These are phyloP conservation scores for Garra rufa DNA, from an alignment of 2,113 vertebrate species.

Conservation along the genomic window DNA sequence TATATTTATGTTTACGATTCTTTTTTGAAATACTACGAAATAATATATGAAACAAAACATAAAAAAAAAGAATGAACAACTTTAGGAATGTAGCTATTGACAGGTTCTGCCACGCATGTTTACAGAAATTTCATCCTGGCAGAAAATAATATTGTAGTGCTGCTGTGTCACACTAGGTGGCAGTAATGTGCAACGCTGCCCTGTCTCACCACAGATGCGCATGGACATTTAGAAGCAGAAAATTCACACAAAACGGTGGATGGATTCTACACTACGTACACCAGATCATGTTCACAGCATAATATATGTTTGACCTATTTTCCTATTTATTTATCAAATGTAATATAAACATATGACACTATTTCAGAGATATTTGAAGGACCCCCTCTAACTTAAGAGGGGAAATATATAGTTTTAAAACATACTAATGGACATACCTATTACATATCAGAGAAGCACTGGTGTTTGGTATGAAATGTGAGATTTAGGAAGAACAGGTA, in stretches of 20 bases:
- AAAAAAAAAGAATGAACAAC: conserved; percentile 57
- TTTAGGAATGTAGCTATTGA: conserved; percentile 76
- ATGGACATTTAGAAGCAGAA: conserved; percentile 60
- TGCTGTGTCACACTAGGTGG: conserved; percentile 77
- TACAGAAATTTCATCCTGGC: conserved; percentile 65
- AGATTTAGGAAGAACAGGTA: conserved; percentile 12
- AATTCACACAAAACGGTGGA: conserved; percentile 34
- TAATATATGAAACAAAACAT: conserved; percentile 60
- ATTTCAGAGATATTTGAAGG: conserved; percentile 66
- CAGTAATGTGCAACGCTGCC: conserved; percentile 68
- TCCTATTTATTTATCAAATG: conserved; percentile 70
- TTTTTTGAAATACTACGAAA: conserved; percentile 34
- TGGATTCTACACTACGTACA: conserved; percentile 44
- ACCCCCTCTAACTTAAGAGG: conserved; percentile 61
- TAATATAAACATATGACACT: conserved; percentile 64
- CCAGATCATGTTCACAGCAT: conserved; percentile 51
- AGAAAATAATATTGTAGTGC: conserved; percentile 70
- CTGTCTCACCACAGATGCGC: conserved; percentile 58
- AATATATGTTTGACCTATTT: conserved; percentile 62
- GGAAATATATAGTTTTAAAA: conserved; percentile 32
- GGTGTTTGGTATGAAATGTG: conserved; percentile 47
- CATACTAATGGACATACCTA: conserved; percentile 3
- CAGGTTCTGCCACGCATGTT: conserved; percentile 75
- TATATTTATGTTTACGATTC: conserved; percentile 58
- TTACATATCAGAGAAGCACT: conserved; percentile 52